Base-by-base conservation (phyloP, 2,797 vertebrate genomes). In the Pangasius larnaudii region DNA sequence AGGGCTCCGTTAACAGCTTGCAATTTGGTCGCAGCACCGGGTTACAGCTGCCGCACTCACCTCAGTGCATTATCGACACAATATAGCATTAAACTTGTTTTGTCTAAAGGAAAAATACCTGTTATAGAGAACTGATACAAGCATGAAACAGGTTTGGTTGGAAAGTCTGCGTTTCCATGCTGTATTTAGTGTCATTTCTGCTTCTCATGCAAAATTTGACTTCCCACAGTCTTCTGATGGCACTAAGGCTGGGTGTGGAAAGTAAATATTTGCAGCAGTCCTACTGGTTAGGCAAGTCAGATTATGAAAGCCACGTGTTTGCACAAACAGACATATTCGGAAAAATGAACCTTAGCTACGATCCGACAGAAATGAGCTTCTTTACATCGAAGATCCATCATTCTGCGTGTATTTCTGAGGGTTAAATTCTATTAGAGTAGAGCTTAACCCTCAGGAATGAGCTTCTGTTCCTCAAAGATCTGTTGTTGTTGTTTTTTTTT, bases 211-310 rank as follows among this genome's bases (percentile, higher is more conserved):
- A 53, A 53, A 33, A 39, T 42, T 2, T 1, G 2, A 61, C 18
- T 27, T 89, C 87, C 88, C 4, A 16, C 36, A 16, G 36, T 51
- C 16, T n/a, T 56, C 58, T 65, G 14, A 65, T 39, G 16, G 69
- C 9, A 71, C 42, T 11, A 84, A 67, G 86, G 78, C 81, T 83
- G 88, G 83, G 84, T 87, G 49, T 86, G 89, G 87, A 71, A 58
- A 58, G 56, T 71, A 78, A 91, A 89, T 87, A 53, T 91, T 90
- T 86, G 2, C 30, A 53, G 93, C 30, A 27, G 93, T 93, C 53
- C 0, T 83, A 94, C 94, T 61, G 90, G 95, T 95, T 88, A 1
- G 88, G 89, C 89, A 0, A 81, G 53, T 90, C 81, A 77, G 82
- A 49, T 69, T 53, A 22, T 69, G 63, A 84, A 51, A 63, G 14